phyloP scores from a whole-genome alignment of 2,113 vertebrate genomes.

The Clupea harengus region DNA sequence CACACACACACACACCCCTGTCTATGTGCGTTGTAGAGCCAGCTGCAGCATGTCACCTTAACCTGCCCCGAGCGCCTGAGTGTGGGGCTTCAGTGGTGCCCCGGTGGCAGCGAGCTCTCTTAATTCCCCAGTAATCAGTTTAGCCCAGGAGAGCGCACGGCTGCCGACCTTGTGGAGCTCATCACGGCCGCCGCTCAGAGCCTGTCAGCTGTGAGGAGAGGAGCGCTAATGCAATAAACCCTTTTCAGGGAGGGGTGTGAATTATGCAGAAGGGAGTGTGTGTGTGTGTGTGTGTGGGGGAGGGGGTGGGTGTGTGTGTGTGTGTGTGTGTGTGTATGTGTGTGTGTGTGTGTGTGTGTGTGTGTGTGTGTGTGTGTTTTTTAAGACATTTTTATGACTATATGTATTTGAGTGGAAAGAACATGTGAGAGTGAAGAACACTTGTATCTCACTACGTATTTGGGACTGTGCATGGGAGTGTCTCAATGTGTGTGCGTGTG shows the following conservation, averaged over 20 bases:
- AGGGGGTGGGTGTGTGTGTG: background rate
- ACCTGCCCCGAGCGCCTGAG: too few species aligned
- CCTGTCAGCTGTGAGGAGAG: conserved; percentile 39
- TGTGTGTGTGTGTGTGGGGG: background rate
- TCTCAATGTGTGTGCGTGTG: too few species aligned
- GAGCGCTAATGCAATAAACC: conserved; percentile 43
- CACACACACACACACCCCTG: too few species aligned
- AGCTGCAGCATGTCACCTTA: too few species aligned
- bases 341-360: background rate
- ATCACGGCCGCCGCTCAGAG: conserved; percentile 37
- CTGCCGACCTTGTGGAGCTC: conserved; percentile 45
- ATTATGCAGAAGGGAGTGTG: background rate
- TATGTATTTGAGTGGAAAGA: too few species aligned
- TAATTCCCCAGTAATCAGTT: conserved; percentile 46
- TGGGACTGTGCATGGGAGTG: background rate
- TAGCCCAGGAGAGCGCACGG: conserved; percentile 32
- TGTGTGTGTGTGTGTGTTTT: conserved; percentile 25
- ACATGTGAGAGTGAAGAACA: too few species aligned
- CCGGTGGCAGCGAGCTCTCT: conserved; percentile 1
- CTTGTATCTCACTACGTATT: too few species aligned
- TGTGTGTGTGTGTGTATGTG: background rate
- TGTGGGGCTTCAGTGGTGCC: background rate
- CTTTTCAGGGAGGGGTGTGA: background rate
- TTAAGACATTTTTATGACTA: too few species aligned
- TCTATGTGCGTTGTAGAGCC: too few species aligned